Conservation (phyloP, 1,140 invertebrate species). For the Cydia splendana region DNA sequence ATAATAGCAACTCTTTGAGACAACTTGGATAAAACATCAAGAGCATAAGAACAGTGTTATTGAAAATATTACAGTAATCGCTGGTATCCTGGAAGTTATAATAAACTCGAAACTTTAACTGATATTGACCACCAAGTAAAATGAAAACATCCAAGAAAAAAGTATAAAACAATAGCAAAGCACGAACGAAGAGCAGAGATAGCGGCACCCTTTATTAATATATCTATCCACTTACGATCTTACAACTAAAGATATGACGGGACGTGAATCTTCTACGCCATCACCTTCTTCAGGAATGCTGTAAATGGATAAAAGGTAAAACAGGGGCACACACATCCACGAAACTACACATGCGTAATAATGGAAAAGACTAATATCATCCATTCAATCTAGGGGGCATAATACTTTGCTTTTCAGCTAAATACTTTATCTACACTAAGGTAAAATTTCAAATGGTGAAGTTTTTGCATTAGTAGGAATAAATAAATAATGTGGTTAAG, state of each 20-base stretch:
- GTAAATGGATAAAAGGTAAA: slow-evolving; percentile 79
- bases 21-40: not conserved
- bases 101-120: slow-evolving; percentile 1
- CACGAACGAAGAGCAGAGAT: slow-evolving; percentile 43
- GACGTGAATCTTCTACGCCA: slow-evolving; percentile 81
- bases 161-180: slow-evolving; percentile 41
- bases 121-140: not conserved
- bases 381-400: not conserved
- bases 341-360: slow-evolving; percentile 33
- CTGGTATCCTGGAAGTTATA: not conserved
- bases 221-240: slow-evolving; percentile 78
- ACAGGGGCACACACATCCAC: slow-evolving; percentile 56
- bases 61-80: not conserved
- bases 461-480: not conserved
- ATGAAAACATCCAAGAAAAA: slow-evolving; percentile 23
- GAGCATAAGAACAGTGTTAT: not conserved
- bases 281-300: slow-evolving; percentile 89
- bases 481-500: not conserved
- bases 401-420: not conserved
- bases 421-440: not conserved
- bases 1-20: not conserved
- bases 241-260: slow-evolving; percentile 79
- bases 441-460: not conserved
- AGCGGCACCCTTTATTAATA: slow-evolving; percentile 40
- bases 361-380: not conserved